A percentile compares a stretch with the other conserved stretches of the same genome.
These are phyloP conservation scores for Melipona bicolor DNA, from an alignment of 2,888 invertebrate genomes.

Conservation along the genomic window DNA sequence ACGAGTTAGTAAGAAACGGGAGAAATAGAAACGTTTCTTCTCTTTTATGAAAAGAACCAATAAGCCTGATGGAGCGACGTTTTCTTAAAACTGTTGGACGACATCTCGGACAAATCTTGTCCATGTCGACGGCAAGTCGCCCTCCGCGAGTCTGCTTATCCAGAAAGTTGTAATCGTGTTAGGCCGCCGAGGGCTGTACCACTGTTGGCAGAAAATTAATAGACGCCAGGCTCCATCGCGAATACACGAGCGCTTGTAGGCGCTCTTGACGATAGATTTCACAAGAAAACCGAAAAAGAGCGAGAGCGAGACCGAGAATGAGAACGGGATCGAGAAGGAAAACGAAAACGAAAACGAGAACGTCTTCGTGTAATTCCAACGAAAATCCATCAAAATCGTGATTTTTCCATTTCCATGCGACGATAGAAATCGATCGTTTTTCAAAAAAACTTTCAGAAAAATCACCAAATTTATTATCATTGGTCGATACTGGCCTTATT, in stretches of 20 bases:
- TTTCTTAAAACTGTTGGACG: conserved; percentile 38
- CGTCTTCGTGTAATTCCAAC: conserved; percentile 33
- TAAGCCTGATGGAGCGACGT: conserved; percentile 24
- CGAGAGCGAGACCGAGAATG: no score
- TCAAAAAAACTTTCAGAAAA: no score
- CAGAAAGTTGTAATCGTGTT: conserved; percentile 70
- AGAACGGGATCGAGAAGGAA: neutral
- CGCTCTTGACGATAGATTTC: conserved; percentile 61
- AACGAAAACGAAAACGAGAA: neutral
- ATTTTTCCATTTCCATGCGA: neutral
- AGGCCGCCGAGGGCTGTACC: conserved; percentile 60
- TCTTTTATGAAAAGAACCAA: conserved; percentile 19
- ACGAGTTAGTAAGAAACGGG: no score
- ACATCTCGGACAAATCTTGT: conserved; percentile 19
- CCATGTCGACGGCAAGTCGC: conserved; percentile 33
- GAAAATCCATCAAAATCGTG: conserved; percentile 17
- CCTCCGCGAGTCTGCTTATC: conserved; percentile 66
- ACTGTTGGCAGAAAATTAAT: conserved; percentile 69
- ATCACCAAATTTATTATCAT: no score
- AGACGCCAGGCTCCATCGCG: conserved; percentile 56
- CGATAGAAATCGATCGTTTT: neutral
- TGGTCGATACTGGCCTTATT: no score
- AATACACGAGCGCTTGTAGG: conserved; percentile 37
- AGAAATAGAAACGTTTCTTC: neutral
- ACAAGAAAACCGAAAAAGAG: conserved; percentile 43